Base-by-base conservation (phyloP, 2,888 invertebrate genomes). In the Rhagium mordax region DNA sequence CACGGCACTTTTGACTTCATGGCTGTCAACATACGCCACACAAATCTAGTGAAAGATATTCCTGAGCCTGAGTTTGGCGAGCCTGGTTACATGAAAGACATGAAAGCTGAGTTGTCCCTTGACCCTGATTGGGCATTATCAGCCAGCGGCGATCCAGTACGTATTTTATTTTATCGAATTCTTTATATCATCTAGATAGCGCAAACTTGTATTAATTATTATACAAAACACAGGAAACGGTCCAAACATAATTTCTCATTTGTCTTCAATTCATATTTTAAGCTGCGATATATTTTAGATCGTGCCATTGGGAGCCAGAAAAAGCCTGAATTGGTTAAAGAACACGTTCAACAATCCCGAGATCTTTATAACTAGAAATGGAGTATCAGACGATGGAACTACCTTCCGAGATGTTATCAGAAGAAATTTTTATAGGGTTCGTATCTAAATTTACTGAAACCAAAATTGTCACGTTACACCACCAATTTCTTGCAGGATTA, bases 241-340 rank as follows among this genome's bases (percentile, higher is more conserved):
- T n/a, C n/a, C n/a, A n/a, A n/a, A n/a, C n/a, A n/a, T n/a, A n/a
- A n/a, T n/a, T n/a, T n/a, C n/a, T n/a, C n/a, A n/a, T n/a, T n/a
- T n/a, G n/a, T n/a, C n/a, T n/a, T n/a, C n/a, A n/a, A n/a, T n/a
- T n/a, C n/a, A n/a, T n/a, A n/a, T n/a, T n/a, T n/a, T n/a, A n/a
- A n/a, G n/a, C n/a, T n/a, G n/a, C n/a, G n/a, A 4, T 1, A 49
- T n/a, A n/a, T 64, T 70, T 57, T 18, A 71, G 70, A 64, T 91
- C 24, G 91, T 91, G 3, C 93, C 93, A 0, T 90, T 91, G 88
- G 93, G 93, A 18, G 90, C 93, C 84, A 89, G 91, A 60, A 90
- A 91, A 78, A 84, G 91, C 2, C 82, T 94, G 16, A 91, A 91
- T 85, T n/a, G n/a, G n/a, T n/a, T n/a, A n/a, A n/a, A n/a, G n/a